Evolutionary conservation across 2,113 vertebrate species (phyloP).

Genomic region (Rhinichthys klamathensis): DNA sequence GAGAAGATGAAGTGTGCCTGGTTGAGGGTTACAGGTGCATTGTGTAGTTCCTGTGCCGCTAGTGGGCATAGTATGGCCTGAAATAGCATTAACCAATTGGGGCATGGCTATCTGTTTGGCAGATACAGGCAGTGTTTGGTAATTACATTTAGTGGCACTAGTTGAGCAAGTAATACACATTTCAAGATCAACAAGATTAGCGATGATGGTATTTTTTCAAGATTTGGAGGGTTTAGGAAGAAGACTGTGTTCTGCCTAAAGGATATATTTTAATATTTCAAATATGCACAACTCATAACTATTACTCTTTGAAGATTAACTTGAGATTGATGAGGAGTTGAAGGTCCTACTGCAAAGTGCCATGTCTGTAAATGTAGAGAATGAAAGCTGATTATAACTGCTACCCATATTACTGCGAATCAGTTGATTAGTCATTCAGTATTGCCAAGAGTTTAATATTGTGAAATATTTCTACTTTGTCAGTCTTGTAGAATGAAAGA

Average conservation of each 20-base stretch:
- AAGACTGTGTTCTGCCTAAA: not conserved
- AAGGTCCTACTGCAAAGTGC: constrained; percentile 13
- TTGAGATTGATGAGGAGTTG: not conserved
- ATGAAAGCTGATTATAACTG: not conserved
- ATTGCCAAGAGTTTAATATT: constrained; percentile 3
- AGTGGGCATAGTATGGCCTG: not conserved
- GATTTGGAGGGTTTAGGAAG: not conserved
- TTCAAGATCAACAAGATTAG: not conserved
- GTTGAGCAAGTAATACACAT: not conserved
- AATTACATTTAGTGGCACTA: not conserved
- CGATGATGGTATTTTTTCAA: not conserved
- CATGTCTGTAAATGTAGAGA: constrained; percentile 12
- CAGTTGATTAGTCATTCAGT: not conserved
- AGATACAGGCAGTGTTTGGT: not conserved
- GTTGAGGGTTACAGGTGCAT: not conserved
- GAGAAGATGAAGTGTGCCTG: not conserved
- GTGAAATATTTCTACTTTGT: not conserved
- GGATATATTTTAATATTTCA: not conserved
- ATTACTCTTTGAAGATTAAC: not conserved
- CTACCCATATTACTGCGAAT: not conserved
- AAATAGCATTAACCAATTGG: not conserved
- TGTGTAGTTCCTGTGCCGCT: not conserved
- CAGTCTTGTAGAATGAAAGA: not conserved
- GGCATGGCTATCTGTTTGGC: not conserved
- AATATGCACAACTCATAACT: not conserved